These are phyloP conservation scores for Trichopoda pennipes DNA, from an alignment of 2,888 invertebrate species.

Conservation along the genomic window DNA sequence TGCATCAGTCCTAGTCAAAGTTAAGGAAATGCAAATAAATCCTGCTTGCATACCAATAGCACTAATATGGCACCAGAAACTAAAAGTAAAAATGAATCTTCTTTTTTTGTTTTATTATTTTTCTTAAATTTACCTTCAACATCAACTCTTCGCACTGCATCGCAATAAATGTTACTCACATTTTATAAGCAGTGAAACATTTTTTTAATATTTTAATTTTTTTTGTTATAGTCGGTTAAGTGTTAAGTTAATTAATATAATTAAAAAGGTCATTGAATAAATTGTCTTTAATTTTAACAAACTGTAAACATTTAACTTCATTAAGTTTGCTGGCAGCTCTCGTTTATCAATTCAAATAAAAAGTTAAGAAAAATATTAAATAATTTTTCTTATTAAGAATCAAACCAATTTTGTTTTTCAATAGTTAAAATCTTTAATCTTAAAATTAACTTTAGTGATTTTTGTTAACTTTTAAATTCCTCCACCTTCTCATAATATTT, in stretches of 20 bases:
- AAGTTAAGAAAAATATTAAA: too few relatives aligned
- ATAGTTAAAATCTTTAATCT: too few relatives aligned
- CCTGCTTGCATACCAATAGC: constrained; percentile 47
- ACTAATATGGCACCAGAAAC: constrained; percentile 40
- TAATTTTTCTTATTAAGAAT: too few relatives aligned
- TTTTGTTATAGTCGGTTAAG: neutral
- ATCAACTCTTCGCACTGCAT: constrained; percentile 13
- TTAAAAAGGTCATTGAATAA: too few relatives aligned
- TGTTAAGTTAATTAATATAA: neutral
- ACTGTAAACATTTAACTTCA: too few relatives aligned
- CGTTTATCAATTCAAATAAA: too few relatives aligned
- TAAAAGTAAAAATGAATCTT: constrained; percentile 24
- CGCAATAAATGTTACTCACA: constrained; percentile 52
- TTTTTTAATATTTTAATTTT: constrained; percentile 33
- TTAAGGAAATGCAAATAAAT: constrained; percentile 53
- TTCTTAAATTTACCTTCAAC: constrained; percentile 21
- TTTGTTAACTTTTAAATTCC: too few relatives aligned
- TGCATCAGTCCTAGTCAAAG: constrained; percentile 20
- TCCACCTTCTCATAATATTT: too few relatives aligned
- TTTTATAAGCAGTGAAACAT: constrained; percentile 56
- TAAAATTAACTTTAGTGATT: too few relatives aligned
- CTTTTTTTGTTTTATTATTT: constrained; percentile 38
- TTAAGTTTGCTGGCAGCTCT: too few relatives aligned
- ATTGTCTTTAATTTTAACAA: too few relatives aligned
- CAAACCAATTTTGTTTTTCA: too few relatives aligned